phyloP scores from a whole-genome alignment of 2,888 invertebrate genomes.

The Tridacna crocea region DNA sequence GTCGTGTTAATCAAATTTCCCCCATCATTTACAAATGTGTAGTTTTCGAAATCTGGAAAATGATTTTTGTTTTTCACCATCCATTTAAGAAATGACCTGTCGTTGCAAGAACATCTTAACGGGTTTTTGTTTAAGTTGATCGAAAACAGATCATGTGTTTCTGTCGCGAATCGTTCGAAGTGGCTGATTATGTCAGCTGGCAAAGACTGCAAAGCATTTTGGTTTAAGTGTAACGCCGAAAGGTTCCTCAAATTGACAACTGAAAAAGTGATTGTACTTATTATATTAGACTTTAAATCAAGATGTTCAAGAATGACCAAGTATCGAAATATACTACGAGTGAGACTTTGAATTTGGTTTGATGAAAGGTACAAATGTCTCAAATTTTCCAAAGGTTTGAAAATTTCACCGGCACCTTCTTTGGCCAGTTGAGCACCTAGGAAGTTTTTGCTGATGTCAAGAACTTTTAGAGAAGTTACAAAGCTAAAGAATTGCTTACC shows the following conservation, averaged over 20 bases:
- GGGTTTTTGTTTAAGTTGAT: slow-evolving; percentile 44
- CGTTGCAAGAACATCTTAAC: slow-evolving; percentile 21
- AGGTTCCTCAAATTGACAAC: no score
- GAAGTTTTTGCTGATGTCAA: background rate
- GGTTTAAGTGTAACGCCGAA: no score
- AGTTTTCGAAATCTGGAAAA: slow-evolving; percentile 19
- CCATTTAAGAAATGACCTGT: slow-evolving; percentile 37
- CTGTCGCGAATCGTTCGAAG: background rate
- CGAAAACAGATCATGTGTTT: background rate
- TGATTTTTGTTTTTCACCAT: slow-evolving; percentile 27
- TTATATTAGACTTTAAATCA: slow-evolving; percentile 34
- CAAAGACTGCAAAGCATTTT: background rate
- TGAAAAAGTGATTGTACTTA: slow-evolving; percentile 10
- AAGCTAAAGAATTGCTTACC: background rate
- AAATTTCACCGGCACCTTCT: background rate
- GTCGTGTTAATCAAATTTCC: background rate
- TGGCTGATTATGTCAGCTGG: background rate
- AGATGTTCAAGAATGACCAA: slow-evolving; percentile 7
- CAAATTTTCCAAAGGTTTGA: background rate
- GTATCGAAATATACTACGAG: slow-evolving; percentile 5
- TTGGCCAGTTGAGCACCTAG: background rate
- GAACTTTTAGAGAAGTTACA: background rate
- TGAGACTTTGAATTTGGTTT: slow-evolving; percentile 27
- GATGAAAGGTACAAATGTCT: slow-evolving; percentile 33
- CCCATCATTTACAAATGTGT: background rate